phyloP scores from a whole-genome alignment of 2,888 invertebrate genomes.

The Entomobrya multifasciata region DNA sequence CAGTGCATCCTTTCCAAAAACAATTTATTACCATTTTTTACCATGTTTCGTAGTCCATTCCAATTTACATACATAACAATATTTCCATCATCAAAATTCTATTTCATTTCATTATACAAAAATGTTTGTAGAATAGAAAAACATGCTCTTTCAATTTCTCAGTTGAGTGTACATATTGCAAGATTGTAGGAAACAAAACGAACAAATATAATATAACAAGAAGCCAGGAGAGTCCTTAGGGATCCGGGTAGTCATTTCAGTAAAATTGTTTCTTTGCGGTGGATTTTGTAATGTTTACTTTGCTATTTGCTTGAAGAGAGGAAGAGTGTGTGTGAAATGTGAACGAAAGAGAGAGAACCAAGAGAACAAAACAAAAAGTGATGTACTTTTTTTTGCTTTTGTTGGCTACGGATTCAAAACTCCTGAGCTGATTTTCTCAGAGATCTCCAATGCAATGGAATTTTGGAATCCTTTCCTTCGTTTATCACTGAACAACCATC shows the following conservation, averaged over 20 bases:
- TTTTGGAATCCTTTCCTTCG: slow-evolving; percentile 14
- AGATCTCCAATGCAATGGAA: no score
- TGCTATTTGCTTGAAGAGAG: slow-evolving; percentile 38
- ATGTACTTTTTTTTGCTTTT: neutral
- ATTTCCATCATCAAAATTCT: slow-evolving; percentile 27
- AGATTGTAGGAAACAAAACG: neutral
- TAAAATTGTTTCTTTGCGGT: slow-evolving; percentile 62
- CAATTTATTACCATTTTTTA: no score
- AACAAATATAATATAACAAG: neutral
- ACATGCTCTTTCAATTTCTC: neutral
- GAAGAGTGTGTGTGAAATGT: neutral
- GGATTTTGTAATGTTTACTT: slow-evolving; percentile 30
- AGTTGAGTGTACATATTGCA: neutral
- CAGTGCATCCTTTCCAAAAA: neutral
- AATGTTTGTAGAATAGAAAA: slow-evolving; percentile 1
- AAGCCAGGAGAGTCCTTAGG: slow-evolving; percentile 26
- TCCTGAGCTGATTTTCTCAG: no score
- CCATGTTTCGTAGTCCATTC: neutral
- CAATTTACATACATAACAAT: neutral
- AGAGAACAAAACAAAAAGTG: neutral
- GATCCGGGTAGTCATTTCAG: slow-evolving; percentile 47
- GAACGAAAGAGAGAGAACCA: neutral
- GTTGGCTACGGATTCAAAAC: no score
- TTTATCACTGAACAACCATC: slow-evolving; percentile 1
- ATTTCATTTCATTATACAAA: neutral